These are phyloP conservation scores for Chionodraco myersi DNA, from an alignment of 2,113 vertebrate genomes.

Conservation along the genomic window DNA sequence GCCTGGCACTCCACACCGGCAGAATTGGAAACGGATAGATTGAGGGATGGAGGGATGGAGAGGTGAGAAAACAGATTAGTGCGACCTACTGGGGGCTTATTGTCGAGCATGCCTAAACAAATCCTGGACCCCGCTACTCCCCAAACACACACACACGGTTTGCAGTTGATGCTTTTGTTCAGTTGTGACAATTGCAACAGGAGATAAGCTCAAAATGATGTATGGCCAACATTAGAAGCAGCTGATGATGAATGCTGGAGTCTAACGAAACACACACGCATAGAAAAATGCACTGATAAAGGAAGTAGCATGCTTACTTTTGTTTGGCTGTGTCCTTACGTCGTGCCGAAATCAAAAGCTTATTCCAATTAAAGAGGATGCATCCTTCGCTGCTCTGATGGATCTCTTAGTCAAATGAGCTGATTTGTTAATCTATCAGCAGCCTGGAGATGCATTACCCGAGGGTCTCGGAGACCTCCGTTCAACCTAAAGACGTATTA, in stretches of 20 bases:
- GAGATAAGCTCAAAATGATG: slow-evolving; percentile 36
- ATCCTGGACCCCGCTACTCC: slow-evolving; percentile 3
- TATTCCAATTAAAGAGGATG: slow-evolving; percentile 35
- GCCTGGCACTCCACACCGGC: slow-evolving; percentile 47
- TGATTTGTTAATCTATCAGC: slow-evolving; percentile 56
- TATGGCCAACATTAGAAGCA: slow-evolving; percentile 25
- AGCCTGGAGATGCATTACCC: slow-evolving; percentile 49
- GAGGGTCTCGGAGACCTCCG: slow-evolving; percentile 3
- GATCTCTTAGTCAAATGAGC: slow-evolving; percentile 58
- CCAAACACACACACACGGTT: slow-evolving; percentile 1
- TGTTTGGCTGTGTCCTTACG: not conserved
- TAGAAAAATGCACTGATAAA: slow-evolving; percentile 12
- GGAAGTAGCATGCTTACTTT: slow-evolving; percentile 3
- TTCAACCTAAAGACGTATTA: slow-evolving; percentile 30
- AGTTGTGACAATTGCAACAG: slow-evolving; percentile 8
- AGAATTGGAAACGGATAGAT: slow-evolving; percentile 26
- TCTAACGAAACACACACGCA: slow-evolving; percentile 1
- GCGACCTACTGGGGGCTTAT: slow-evolving; percentile 25
- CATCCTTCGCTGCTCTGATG: slow-evolving; percentile 53
- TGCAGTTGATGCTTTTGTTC: slow-evolving; percentile 21
- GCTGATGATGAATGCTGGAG: slow-evolving; percentile 31
- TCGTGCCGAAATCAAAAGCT: slow-evolving; percentile 11
- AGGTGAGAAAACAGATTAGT: slow-evolving; percentile 55
- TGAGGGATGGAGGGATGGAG: slow-evolving; percentile 27
- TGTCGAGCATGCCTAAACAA: slow-evolving; percentile 9